Conservation (phyloP, 1,140 invertebrate genomes). For the Augochlora pura region DNA sequence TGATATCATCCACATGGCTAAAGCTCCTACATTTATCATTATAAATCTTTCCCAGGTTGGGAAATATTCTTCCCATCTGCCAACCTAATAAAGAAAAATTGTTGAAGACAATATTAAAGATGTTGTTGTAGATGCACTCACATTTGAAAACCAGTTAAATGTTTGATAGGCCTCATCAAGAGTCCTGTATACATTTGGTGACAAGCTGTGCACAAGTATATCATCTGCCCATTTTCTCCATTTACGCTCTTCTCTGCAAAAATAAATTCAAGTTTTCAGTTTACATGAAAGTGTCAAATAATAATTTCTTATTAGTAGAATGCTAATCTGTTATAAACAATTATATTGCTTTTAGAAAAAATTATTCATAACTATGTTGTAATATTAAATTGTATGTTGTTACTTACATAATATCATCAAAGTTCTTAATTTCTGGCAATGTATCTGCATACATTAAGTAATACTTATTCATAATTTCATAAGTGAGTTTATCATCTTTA, state of each 20-base stretch:
- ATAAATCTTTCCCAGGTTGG: slow-evolving; percentile 90
- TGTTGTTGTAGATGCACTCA: slow-evolving; percentile 60
- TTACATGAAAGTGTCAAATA: too few relatives aligned
- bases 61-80: slow-evolving; percentile 96
- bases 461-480: slow-evolving; percentile 96
- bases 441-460: slow-evolving; percentile 92
- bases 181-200: slow-evolving; percentile 98
- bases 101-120: neutral
- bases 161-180: slow-evolving; percentile 91
- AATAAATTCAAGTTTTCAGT: neutral
- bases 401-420: slow-evolving; percentile 85
- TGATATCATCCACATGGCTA: slow-evolving; percentile 96
- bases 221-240: slow-evolving; percentile 98
- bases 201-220: slow-evolving; percentile 94
- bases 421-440: slow-evolving; percentile 80
- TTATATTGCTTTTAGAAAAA: neutral
- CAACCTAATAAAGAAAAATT: slow-evolving; percentile 81
- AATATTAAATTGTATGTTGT: slow-evolving; percentile 10
- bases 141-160: slow-evolving; percentile 94
- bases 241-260: slow-evolving; percentile 90
- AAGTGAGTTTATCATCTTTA: slow-evolving; percentile 84
- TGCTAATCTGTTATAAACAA: too few relatives aligned
- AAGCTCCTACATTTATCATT: slow-evolving; percentile 96
- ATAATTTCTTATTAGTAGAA: too few relatives aligned
- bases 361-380: slow-evolving; percentile 16